Evolutionary conservation across 2,888 invertebrate genomes (phyloP).

Genomic region (Adineta ricciae): DNA sequence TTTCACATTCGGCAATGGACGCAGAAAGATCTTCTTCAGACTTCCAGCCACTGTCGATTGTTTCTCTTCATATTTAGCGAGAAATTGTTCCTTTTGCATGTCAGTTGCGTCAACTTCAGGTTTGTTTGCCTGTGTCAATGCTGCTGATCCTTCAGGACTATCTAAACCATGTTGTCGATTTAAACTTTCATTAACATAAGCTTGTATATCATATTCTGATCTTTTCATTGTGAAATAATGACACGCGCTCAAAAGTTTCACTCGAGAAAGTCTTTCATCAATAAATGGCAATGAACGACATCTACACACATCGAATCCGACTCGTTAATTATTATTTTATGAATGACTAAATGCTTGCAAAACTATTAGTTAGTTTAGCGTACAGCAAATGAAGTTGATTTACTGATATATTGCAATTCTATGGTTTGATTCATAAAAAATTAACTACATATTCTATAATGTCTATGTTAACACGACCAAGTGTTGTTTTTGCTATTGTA

Average conservation of each 20-base stretch:
- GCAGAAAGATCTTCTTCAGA: no score
- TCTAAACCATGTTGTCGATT: background rate
- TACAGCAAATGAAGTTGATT: no score
- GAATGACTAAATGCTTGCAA: background rate
- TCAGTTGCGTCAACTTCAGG: background rate
- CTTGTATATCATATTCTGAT: background rate
- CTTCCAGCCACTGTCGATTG: background rate
- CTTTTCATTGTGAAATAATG: background rate
- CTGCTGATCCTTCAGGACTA: background rate
- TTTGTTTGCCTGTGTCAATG: background rate
- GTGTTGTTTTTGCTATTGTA: constrained; percentile 23
- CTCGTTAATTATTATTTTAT: background rate
- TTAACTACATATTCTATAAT: background rate
- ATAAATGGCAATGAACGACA: background rate
- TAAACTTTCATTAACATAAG: background rate
- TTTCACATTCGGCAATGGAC: no score
- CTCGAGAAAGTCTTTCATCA: no score
- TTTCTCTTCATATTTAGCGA: background rate
- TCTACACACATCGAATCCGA: background rate
- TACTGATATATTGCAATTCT: background rate
- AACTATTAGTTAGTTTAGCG: background rate
- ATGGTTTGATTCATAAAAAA: background rate
- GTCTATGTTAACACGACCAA: constrained; percentile 23
- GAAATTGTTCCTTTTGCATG: background rate
- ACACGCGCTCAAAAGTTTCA: background rate